Base-by-base conservation (phyloP, 2,888 invertebrate genomes). In the Parascotia fuliginaria region DNA sequence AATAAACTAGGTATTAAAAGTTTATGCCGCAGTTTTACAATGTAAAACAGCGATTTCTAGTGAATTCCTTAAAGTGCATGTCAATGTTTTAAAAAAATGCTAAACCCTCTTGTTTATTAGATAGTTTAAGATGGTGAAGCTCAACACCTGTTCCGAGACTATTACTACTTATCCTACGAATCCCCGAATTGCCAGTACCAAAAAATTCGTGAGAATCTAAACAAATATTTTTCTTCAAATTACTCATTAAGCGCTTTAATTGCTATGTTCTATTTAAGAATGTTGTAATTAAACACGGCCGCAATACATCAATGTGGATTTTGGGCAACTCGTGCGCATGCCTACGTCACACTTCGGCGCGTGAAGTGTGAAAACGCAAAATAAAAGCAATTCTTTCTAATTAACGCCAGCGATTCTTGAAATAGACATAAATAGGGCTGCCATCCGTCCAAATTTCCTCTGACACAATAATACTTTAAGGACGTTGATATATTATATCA, bases 321-420 rank as follows among this genome's bases (percentile, higher is more conserved):
- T 84, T 77, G 80, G 77, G 71, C 68, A 70, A 75, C 70, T 77
- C 74, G 66, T 67, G 60, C 65, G 60, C 60, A 64, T 73, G 71
- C 71, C 79, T 82, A 79, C 81, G 87, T 88, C 88, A 86, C 79
- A 71, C 79, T 77, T 75, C 70, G 66, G 66, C 75, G 73, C 78
- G 73, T 74, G 79, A 80, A 83, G 85, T 87, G 88, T 87, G 87
- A 85, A 86, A 86, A 84, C 84, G 88, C 86, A 77, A 89, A 91
- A 92, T 91, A 92, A 92, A 89, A 91, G 87, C 89, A 87, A 91
- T 92, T 90, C 89, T 91, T 92, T 91, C 87, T 91, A 92, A 91
- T 91, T 90, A 92, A 85, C 88, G 81, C 71, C 85, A 83, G 80
- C 70, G 70, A 48, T 48, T 65, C 76, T 77, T 70, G 73, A 88